Evolutionary conservation across 2,797 vertebrate species (phyloP), one percentile per base, ranked within the genome.

Genomic region (Kryptopterus vitreolus): DNA sequence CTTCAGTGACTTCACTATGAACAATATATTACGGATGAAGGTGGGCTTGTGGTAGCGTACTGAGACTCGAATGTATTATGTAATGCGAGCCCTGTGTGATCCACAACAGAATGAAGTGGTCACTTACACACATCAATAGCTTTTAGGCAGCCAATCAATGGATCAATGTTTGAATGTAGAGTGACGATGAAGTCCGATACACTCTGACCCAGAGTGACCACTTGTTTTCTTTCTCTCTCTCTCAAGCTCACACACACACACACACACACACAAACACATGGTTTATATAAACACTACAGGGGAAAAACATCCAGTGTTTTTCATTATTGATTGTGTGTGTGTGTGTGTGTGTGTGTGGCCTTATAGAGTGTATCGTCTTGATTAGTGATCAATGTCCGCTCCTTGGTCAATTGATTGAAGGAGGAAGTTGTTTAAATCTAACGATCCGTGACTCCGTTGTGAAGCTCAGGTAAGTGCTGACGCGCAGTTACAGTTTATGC

Each of bases 41-140:
- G 22, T 7, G 35, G 6, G 38, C 8, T 24, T 16, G 33, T 29
- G 8, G 59, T 8, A 61, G 26, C 4, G 6, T 13, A 2, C 6
- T 31, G 18, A 66, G 10, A 66, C 22, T 22, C 4, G 35, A n/a
- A 35, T 66, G 22, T 66, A n/a, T 66, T 33, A 66, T 66, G 65
- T 46, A 68, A 15, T 46, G 4, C n/a, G 26, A 26, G n/a, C 2
- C n/a, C 38, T 46, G 15, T 11, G 38, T 46, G 11, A 46, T 26
- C 83, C 84, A 78, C 85, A 24, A 62, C 66, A 83, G 84, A 81
- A 86, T 87, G 88, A 89, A 90, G 88, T 87, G 90, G 87, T 92
- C 92, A 92, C 90, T 93, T 92, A 92, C 89, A 90, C 88, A 89
- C 89, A 92, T 93, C 91, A 93, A 93, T 94, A 93, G 90, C 91